Base-by-base conservation (phyloP, 2,797 vertebrate species). In the Pangasius mekongensis region DNA sequence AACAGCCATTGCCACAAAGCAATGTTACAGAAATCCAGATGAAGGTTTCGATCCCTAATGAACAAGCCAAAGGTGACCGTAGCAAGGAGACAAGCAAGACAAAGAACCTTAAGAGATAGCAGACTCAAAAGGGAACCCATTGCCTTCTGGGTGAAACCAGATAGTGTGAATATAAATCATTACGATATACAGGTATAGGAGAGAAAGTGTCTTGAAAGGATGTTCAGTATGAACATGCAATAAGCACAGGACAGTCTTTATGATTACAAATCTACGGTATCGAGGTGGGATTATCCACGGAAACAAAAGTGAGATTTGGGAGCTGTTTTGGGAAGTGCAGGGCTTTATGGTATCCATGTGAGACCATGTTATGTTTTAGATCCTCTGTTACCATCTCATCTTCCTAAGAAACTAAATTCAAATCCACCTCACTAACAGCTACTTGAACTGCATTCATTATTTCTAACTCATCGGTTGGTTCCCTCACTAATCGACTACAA, bases 401-500 rank as follows among this genome's bases (percentile, higher is more conserved):
- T 77, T 52, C 47, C 22, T 6, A 27, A 13, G 18, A n/a, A 49
- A 76, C 43, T 9, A 36, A 39, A 36, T 39, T 71, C 39, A 39
- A 76, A 52, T 14, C 49, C 47, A 49, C 2, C 27, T 6, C 6
- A 1, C 7, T 18, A 52, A 49, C 39, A 10, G 39, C 22, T 39
- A n/a, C 71, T 18, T 69, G 30, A 69, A 43, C 47, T n/a, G 47
- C 13, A 77, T 52, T n/a, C 47, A 30, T 27, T 73, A 49, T 54
- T 74, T 47, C 22, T 11, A 73, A 3, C 7, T 24, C 71, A 13
- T 11, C 36, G 27, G 9, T 22, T 27, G 22, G 10, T 27, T 74
- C 22, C 43, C 74, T 30, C 33, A 49, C 30, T 81, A 54, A 85
- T 22, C 47, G 78, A 83, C 60, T 36, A 27, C 33, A 84, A 76